Evolutionary conservation across 2,888 invertebrate genomes (phyloP), one percentile per base, ranked within the genome.

Genomic region (Stenoptilia bipunctidactyla): DNA sequence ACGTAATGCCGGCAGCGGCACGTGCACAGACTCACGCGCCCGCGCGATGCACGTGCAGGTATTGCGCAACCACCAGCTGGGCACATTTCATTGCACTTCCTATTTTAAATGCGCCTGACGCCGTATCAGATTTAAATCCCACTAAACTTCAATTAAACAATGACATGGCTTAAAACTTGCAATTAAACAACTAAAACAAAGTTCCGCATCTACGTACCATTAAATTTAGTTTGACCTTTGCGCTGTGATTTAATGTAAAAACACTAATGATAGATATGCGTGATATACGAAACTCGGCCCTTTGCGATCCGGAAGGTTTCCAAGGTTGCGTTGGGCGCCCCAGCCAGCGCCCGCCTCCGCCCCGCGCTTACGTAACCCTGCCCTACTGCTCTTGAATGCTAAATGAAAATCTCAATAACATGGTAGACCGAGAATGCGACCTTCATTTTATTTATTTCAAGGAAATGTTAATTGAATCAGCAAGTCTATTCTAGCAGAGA

Each of bases 301-400:
- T 73, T 65, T 52, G 54, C 64, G 66, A 79, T 77, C 76, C 80
- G 82, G 82, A 80, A 82, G 69, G 65, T 53, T 15, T 68, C 66
- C 82, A 80, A 82, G 79, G 82, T 73, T 73, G 64, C 54, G 45
- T 51, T 50, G 56, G 51, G 51, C 45, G 50, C 51, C 47, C 55
- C 56, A 58, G 53, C 58, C 53, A 59, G 56, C 54, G 53, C 52
- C 52, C 53, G 52, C 55, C 47, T 44, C 50, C 57, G 61, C 57
- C 53, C 51, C 53, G 58, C 60, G 59, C 62, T 76, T 76, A 75
- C 70, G 64, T 76, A 76, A 76, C 66, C 50, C 53, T 51, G 60
- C 64, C 64, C 68, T 61, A 55, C 49, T 56, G 50, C 49, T 52
- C 51, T 57, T 55, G 30, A 12, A 30, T 12, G 30, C 9, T 12